These are phyloP conservation scores for Palythoa grandis DNA, from an alignment of 92 coral and sea anemone genomes.

Conservation along the genomic window DNA sequence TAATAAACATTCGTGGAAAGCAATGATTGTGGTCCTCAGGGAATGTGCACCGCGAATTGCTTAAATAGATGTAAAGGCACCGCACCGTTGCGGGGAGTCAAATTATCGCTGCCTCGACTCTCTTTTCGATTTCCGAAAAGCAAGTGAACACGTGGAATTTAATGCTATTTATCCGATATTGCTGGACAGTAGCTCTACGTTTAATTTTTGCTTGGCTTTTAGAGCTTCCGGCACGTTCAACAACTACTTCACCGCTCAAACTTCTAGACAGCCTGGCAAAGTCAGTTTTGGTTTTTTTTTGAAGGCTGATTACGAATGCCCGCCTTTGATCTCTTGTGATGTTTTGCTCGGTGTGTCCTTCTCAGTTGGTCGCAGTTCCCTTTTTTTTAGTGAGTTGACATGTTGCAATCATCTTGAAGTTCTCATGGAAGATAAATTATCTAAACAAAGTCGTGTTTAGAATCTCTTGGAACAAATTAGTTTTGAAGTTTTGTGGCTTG, in stretches of 20 bases:
- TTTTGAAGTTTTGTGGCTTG: conserved; percentile 25
- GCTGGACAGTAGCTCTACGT: conserved; percentile 13
- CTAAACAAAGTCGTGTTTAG: conserved; percentile 21
- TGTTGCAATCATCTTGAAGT: background rate
- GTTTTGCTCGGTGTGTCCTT: conserved; percentile 46
- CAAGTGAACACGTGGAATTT: conserved; percentile 58
- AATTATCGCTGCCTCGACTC: background rate
- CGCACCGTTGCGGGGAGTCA: conserved; percentile 45
- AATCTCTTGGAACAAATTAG: conserved; percentile 17
- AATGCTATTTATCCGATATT: conserved; percentile 41
- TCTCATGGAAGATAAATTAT: conserved; percentile 19
- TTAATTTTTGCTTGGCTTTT: conserved; percentile 61
- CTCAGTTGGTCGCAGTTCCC: conserved; percentile 20
- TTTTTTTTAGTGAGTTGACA: conserved; percentile 13
- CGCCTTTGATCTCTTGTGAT: conserved; percentile 67
- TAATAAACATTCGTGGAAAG: conserved; percentile 26
- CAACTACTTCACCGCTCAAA: conserved; percentile 76
- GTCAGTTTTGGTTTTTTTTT: conserved; percentile 44
- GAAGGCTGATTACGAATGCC: conserved; percentile 59
- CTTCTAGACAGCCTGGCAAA: conserved; percentile 71
- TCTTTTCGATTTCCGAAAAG: conserved; percentile 47
- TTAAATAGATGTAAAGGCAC: conserved; percentile 34
- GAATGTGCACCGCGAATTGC: conserved; percentile 35
- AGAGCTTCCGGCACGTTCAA: conserved; percentile 78
- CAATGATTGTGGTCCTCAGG: background rate